A percentile compares a stretch with the other conserved stretches of the same genome.
Evolutionary conservation across 2,888 invertebrate genomes (phyloP).

Genomic region (Drosophila anomalata): DNA sequence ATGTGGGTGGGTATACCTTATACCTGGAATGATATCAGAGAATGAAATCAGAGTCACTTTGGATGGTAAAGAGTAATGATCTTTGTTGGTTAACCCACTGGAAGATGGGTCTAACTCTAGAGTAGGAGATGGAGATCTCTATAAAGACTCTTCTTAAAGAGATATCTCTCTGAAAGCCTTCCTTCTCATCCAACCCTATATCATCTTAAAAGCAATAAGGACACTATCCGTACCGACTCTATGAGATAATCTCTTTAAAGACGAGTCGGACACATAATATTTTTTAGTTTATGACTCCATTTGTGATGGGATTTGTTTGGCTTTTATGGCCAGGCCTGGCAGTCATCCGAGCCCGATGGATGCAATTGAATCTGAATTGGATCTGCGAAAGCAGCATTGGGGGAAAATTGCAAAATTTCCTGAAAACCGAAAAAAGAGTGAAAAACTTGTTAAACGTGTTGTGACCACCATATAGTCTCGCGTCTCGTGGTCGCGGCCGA

Average conservation of each 20-base stretch:
- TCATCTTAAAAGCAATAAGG: no score
- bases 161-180: no score
- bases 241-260: neutral
- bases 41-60: neutral
- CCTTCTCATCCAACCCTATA: no score
- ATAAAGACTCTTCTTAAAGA: no score
- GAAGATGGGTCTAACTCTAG: no score
- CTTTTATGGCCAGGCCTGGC: constrained; percentile 33
- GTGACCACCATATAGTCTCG: constrained; percentile 48
- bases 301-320: constrained; percentile 57
- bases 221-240: no score
- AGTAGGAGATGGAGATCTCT: no score
- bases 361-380: constrained; percentile 46
- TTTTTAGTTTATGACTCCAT: constrained; percentile 61
- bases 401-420: constrained; percentile 78
- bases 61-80: no score
- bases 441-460: constrained; percentile 74
- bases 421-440: constrained; percentile 50
- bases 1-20: neutral
- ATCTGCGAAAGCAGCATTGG: constrained; percentile 46
- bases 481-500: constrained; percentile 36
- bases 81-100: no score
- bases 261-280: constrained; percentile 24
- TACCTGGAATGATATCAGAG: neutral
- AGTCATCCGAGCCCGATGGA: constrained; percentile 1